A percentile compares a stretch with the other conserved stretches of the same genome.
Evolutionary conservation across 2,888 invertebrate species (phyloP).

Genomic region (Timema podura): DNA sequence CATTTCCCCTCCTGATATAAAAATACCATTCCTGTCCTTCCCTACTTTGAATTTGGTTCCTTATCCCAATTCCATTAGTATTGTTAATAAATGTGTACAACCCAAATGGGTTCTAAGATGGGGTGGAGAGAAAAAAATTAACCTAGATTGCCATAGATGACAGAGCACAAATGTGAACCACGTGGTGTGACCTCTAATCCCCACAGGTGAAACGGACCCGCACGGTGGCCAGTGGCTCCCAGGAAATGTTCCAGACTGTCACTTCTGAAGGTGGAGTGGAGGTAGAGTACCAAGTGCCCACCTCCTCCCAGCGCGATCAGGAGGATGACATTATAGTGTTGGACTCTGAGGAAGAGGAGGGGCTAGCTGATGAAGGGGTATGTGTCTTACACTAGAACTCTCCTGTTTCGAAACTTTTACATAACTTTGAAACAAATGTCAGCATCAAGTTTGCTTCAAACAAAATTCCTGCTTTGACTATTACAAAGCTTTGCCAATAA

Average conservation of each 20-base stretch:
- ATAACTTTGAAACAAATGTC: too few relatives aligned
- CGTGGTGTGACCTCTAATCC: slow-evolving; percentile 5
- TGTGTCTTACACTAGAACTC: neutral
- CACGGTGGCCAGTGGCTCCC: slow-evolving; percentile 24
- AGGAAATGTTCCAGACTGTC: slow-evolving; percentile 42
- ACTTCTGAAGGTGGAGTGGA: slow-evolving; percentile 60
- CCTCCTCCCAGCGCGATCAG: slow-evolving; percentile 81
- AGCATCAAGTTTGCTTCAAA: too few relatives aligned
- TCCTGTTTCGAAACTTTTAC: too few relatives aligned
- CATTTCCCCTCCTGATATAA: too few relatives aligned
- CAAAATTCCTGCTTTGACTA: too few relatives aligned
- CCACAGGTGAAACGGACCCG: slow-evolving; percentile 34
- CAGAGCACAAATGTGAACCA: slow-evolving; percentile 46
- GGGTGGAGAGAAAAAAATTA: too few relatives aligned
- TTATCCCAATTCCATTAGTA: too few relatives aligned
- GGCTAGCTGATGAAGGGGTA: slow-evolving; percentile 53
- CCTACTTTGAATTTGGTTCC: too few relatives aligned
- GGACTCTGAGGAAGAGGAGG: slow-evolving; percentile 60
- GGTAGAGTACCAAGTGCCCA: slow-evolving; percentile 81
- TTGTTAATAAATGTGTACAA: too few relatives aligned
- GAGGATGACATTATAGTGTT: slow-evolving; percentile 76
- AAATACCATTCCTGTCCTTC: too few relatives aligned
- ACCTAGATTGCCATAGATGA: slow-evolving; percentile 54
- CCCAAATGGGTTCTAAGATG: too few relatives aligned
- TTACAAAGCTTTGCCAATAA: too few relatives aligned